Evolutionary conservation across 2,888 invertebrate species (phyloP).

Genomic region (Pristionchus exspectatus): DNA sequence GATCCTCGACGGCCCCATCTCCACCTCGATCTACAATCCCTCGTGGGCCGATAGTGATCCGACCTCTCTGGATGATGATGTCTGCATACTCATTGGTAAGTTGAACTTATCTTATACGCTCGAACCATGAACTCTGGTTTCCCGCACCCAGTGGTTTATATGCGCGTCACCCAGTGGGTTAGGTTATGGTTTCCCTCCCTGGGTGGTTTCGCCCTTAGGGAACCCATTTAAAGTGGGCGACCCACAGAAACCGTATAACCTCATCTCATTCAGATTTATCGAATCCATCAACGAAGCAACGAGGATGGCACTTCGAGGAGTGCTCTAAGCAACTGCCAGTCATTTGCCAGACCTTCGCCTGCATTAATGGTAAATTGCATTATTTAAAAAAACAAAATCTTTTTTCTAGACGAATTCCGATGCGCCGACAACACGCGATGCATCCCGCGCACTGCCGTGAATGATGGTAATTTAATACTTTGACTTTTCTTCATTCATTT

Average conservation of each 20-base stretch:
- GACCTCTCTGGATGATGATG: neutral
- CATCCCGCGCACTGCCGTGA: constrained; percentile 11
- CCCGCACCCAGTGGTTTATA: neutral
- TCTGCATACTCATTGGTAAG: neutral
- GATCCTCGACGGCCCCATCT: neutral
- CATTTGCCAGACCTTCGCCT: constrained; percentile 39
- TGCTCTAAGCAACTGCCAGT: neutral
- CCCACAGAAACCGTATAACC: too few relatives aligned
- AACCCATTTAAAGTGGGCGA: too few relatives aligned
- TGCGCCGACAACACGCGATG: constrained; percentile 31
- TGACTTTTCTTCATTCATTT: too few relatives aligned
- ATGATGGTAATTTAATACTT: constrained; percentile 16
- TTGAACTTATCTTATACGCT: neutral
- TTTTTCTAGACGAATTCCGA: constrained; percentile 20
- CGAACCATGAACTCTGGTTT: neutral
- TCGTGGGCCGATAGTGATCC: constrained; percentile 39
- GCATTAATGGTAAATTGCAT: neutral
- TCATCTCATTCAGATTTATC: neutral
- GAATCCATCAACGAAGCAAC: neutral
- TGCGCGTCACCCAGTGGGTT: neutral
- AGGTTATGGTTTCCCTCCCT: too few relatives aligned
- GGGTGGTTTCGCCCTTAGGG: too few relatives aligned
- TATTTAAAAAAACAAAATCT: neutral
- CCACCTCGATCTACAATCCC: constrained; percentile 41
- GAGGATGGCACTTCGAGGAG: neutral